Base-by-base conservation (phyloP, 2,113 vertebrate genomes). In the Ciconia boyciana region DNA sequence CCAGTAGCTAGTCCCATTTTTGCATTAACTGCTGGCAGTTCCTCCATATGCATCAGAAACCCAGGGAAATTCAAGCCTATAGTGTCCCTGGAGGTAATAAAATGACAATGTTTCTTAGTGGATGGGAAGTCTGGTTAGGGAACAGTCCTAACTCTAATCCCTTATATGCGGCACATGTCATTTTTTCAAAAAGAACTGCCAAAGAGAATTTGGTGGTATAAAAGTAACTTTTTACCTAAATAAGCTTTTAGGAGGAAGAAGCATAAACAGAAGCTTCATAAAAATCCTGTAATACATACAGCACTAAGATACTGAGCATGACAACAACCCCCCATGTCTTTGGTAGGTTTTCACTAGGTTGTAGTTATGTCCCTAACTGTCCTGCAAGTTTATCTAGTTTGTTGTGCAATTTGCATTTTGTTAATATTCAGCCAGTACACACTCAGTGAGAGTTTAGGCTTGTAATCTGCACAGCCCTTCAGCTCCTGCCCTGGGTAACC, bases 151-250 rank as follows among this genome's bases (percentile, higher is more conserved):
- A 39, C 41, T 78, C 28, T 60, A 49, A 55, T 65, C 13, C 26
- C 9, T 70, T 34, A 18, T 15, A 31, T 13, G 66, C 43, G 29
- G 6, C 8, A 9, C 1, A 6, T 64, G 22, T 5, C 6, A 0
- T 18, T 20, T 66, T 65, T 49, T 46, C 21, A 19, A 2, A 78
- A 69, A 70, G 14, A 88, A 3, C 11, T 65, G 36, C 24, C 18
- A 11, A 69, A 64, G 70, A 64, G 43, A 48, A 6, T 11, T 72
- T 32, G 13, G 28, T 58, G 36, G 19, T 20, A 9, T 10, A 51
- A 61, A 88, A 83, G 8, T 11, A 44, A 21, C 9, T 54, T 65
- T 92, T 64, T 65, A 26, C 41, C 5, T n/a, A 22, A 60, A 60
- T 44, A 83, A 64, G 36, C 4, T 89, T 89, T 72, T 15, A 36